Evolutionary conservation across 2,113 vertebrate species (phyloP), one percentile per base, ranked within the genome.

Genomic region (Limanda limanda): DNA sequence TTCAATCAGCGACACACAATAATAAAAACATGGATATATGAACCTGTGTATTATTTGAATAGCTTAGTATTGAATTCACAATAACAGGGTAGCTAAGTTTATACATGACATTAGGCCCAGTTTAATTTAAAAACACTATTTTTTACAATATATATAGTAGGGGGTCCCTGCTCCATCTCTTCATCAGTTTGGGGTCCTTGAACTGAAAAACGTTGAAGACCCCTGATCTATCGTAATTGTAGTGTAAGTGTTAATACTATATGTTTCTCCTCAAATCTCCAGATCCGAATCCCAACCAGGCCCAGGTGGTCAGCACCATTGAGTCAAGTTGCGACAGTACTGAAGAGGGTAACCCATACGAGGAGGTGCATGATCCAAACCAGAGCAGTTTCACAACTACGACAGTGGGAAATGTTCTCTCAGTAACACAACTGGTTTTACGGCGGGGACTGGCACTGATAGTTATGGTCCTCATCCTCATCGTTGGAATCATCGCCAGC

Each of bases 371-470:
- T 6, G 31, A 31, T 31, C 31, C 31, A 31, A 31, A 31, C 27
- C 81, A 74, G 55, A 31, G 23, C 15, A 66, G 42, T 60, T 14
- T 68, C 23, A 24, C 64, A 1, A 79, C 57, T 15, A 75, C 63
- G 9, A 86, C 62, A 3, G 89, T 92, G 71, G 93, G 86, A 11
- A 58, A 68, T 1, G 68, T 91, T n/a, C 85, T 95, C 69, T 84
- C 92, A 3, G 9, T 77, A 63, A 81, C 15, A 5, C 94, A 95
- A 79, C 90, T 95, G 68, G 56, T 93, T 5, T n/a, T 94, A 27
- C 81, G 93, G 0, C 91, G 94, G 10, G 90, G 92, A 11, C 78
- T 93, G 25, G 10, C 74, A 0, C 18, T 91, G 67, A 40, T 95
- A 27, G 0, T 86, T n/a, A 92, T 94, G 90, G 0, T 94, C 7